Conservation (phyloP, 1,140 invertebrate species). For the Ceratitis capitata region DNA sequence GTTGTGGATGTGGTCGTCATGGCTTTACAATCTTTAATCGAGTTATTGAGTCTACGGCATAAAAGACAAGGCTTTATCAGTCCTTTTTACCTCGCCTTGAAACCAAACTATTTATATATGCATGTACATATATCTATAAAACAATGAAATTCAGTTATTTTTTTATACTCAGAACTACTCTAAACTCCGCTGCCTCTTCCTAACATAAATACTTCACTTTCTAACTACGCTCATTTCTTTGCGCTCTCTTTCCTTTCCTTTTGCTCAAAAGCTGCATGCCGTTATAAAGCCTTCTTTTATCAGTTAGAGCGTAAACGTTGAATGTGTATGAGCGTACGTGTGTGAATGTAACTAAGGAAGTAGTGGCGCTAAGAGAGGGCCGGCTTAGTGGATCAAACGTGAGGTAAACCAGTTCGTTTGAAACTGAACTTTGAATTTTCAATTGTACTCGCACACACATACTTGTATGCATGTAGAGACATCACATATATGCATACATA, state of each 20-base stretch:
- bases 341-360: not conserved
- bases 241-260: conserved; percentile 15
- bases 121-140: not conserved
- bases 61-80: no score
- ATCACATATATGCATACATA: no score
- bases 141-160: not conserved
- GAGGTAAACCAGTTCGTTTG: conserved; percentile 17
- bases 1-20: no score
- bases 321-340: not conserved
- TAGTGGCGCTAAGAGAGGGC: not conserved
- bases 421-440: conserved; percentile 25
- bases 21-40: no score
- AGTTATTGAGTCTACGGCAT: no score
- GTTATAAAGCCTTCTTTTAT: not conserved
- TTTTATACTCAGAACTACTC: not conserved
- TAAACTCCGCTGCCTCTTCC: not conserved
- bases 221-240: conserved; percentile 17
- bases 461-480: no score
- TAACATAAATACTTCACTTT: not conserved
- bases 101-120: not conserved
- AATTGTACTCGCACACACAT: no score
- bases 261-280: not conserved
- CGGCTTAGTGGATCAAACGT: conserved; percentile 22
- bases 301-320: not conserved
- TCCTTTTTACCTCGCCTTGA: no score